phyloP scores from a whole-genome alignment of 2,888 invertebrate species.

The Pterostichus madidus region DNA sequence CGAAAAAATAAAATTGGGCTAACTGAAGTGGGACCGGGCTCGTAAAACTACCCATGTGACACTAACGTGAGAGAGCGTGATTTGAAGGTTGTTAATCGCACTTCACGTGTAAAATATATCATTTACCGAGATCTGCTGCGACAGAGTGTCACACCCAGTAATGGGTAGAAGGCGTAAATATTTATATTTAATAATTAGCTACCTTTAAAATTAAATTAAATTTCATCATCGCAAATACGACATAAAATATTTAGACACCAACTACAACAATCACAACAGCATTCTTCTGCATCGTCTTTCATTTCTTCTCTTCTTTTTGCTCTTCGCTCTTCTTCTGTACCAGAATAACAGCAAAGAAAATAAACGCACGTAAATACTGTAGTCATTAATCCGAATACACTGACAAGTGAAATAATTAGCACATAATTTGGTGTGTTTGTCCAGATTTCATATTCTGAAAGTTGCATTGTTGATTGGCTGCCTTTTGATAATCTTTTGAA shows the following conservation, averaged over 20 bases:
- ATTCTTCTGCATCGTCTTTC: neutral
- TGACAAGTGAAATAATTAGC: constrained; percentile 6
- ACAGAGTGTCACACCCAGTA: too few relatives aligned
- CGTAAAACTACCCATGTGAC: too few relatives aligned
- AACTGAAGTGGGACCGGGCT: too few relatives aligned
- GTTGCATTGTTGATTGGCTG: neutral
- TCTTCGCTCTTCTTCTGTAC: constrained; percentile 20
- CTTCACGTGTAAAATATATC: too few relatives aligned
- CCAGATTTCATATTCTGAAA: constrained; percentile 3
- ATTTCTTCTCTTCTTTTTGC: neutral
- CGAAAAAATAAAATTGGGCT: too few relatives aligned
- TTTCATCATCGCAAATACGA: neutral
- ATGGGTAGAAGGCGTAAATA: too few relatives aligned
- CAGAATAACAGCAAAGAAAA: neutral
- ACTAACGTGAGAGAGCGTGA: too few relatives aligned
- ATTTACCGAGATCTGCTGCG: too few relatives aligned
- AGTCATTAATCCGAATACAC: constrained; percentile 2
- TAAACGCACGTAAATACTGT: neutral
- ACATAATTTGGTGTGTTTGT: neutral
- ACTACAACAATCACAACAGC: constrained; percentile 3
- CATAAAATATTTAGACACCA: neutral
- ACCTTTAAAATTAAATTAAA: too few relatives aligned
- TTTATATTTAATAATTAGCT: too few relatives aligned
- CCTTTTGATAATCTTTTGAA: neutral
- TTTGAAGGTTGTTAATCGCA: too few relatives aligned